A percentile compares a stretch with the other conserved stretches of the same genome.
These are phyloP conservation scores for Zelleria hepariella DNA, from an alignment of 2,888 invertebrate genomes.

Conservation along the genomic window DNA sequence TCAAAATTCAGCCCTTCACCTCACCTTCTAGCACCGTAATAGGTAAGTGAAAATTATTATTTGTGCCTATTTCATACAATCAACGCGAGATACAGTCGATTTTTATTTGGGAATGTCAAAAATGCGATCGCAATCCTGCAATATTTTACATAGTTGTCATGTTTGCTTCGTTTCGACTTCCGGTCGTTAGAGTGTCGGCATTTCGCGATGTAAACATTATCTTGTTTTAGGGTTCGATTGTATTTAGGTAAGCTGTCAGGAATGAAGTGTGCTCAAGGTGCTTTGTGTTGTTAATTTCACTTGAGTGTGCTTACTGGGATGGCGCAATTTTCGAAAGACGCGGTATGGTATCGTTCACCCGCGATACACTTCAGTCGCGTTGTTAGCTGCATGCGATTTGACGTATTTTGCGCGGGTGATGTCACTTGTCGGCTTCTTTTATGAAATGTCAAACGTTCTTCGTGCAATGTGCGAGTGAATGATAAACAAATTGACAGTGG, in stretches of 20 bases:
- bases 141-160: conserved; percentile 85
- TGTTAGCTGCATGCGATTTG: conserved; percentile 71
- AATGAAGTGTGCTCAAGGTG: conserved; percentile 69
- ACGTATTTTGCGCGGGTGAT: conserved; percentile 71
- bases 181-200: conserved; percentile 69
- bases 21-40: conserved; percentile 75
- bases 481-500: conserved; percentile 63
- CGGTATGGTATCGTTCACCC: conserved; percentile 71
- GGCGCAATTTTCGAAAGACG: conserved; percentile 75
- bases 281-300: conserved; percentile 70
- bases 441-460: conserved; percentile 69
- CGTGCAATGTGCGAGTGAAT: conserved; percentile 63
- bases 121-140: conserved; percentile 83
- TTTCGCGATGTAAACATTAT: conserved; percentile 72
- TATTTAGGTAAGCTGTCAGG: conserved; percentile 59
- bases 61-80: conserved; percentile 74
- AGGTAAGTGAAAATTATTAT: conserved; percentile 79
- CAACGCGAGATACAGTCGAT: conserved; percentile 72
- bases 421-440: conserved; percentile 69
- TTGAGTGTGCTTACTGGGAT: conserved; percentile 69
- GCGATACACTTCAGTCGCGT: conserved; percentile 74
- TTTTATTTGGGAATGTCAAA: conserved; percentile 79
- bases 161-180: conserved; percentile 76
- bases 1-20: conserved; percentile 77
- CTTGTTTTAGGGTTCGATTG: conserved; percentile 59